Conservation (phyloP, 64 coral and sea anemone species). For the Platygyra sinensis region DNA sequence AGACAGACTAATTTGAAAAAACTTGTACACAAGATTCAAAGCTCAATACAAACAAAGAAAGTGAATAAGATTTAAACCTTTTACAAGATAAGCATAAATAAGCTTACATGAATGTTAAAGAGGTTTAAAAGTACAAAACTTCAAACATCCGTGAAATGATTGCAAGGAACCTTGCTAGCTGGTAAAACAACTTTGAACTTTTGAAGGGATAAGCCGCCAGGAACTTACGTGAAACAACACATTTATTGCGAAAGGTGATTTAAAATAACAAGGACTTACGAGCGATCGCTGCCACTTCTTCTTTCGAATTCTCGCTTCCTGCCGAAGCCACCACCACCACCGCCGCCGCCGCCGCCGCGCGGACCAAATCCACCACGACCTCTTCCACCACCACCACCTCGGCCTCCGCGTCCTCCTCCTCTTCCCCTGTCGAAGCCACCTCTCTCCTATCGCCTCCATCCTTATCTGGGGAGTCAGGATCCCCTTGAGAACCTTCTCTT, state of each 20-base stretch:
- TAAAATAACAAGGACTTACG: slow-evolving; percentile 64
- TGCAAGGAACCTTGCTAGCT: neutral
- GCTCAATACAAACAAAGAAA: no score
- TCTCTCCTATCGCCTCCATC: slow-evolving; percentile 62
- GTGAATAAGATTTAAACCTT: no score
- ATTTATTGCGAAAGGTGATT: neutral
- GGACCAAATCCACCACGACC: slow-evolving; percentile 73
- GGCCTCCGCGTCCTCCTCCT: slow-evolving; percentile 64
- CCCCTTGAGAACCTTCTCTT: slow-evolving; percentile 45
- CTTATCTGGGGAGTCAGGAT: slow-evolving; percentile 79
- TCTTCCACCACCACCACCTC: slow-evolving; percentile 58
- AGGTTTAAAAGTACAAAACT: no score
- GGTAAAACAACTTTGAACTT: neutral
- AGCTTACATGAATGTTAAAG: no score
- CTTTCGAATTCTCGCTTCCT: slow-evolving; percentile 93
- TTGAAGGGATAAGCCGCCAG: neutral
- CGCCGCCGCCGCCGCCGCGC: slow-evolving; percentile 52
- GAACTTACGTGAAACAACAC: neutral
- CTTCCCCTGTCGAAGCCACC: slow-evolving; percentile 71
- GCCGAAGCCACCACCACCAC: slow-evolving; percentile 18
- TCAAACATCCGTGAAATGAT: neutral
- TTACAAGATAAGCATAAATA: no score
- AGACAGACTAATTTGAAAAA: no score
- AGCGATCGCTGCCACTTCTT: slow-evolving; percentile 88
- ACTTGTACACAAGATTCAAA: no score